phyloP scores from a whole-genome alignment of 2,113 vertebrate species.

The Megaleporinus macrocephalus region DNA sequence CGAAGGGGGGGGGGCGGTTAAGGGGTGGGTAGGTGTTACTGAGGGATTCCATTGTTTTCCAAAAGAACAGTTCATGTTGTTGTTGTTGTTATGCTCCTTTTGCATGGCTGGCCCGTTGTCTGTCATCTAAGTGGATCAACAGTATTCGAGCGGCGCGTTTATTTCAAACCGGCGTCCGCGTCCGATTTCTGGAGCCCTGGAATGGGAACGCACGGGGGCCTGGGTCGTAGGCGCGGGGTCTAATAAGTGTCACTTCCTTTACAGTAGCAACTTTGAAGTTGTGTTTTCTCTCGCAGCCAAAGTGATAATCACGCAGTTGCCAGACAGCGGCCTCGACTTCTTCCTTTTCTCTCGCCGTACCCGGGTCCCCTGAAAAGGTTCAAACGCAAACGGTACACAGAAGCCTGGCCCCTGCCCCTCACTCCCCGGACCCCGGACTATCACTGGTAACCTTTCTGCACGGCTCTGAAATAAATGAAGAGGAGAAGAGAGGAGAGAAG shows the following conservation, averaged over 20 bases:
- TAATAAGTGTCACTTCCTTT: slow-evolving; percentile 36
- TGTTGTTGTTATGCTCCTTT: slow-evolving; percentile 17
- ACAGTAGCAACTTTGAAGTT: slow-evolving; percentile 36
- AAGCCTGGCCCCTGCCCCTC: slow-evolving; percentile 76
- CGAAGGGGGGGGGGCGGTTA: neutral
- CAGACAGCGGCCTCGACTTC: slow-evolving; percentile 31
- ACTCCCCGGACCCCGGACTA: slow-evolving; percentile 72
- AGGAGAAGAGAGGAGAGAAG: slow-evolving; percentile 56
- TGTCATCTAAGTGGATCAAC: slow-evolving; percentile 24
- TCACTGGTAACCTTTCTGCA: slow-evolving; percentile 82
- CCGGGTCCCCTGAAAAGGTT: slow-evolving; percentile 75
- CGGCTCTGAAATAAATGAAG: slow-evolving; percentile 61
- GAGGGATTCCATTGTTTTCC: slow-evolving; percentile 48
- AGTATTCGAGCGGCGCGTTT: slow-evolving; percentile 19
- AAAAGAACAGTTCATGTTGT: slow-evolving; percentile 27
- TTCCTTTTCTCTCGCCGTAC: slow-evolving; percentile 59
- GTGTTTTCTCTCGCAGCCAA: neutral
- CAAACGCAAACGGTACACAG: slow-evolving; percentile 77
- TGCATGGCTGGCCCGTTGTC: neutral
- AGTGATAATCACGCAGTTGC: slow-evolving; percentile 41
- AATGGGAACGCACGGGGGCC: neutral
- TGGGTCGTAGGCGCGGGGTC: neutral
- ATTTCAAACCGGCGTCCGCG: slow-evolving; percentile 11
- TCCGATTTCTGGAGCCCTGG: neutral
- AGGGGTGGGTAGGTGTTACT: slow-evolving; percentile 39